phyloP scores from a whole-genome alignment of 1,140 invertebrate species.

The Carcinoscorpius rotundicauda region DNA sequence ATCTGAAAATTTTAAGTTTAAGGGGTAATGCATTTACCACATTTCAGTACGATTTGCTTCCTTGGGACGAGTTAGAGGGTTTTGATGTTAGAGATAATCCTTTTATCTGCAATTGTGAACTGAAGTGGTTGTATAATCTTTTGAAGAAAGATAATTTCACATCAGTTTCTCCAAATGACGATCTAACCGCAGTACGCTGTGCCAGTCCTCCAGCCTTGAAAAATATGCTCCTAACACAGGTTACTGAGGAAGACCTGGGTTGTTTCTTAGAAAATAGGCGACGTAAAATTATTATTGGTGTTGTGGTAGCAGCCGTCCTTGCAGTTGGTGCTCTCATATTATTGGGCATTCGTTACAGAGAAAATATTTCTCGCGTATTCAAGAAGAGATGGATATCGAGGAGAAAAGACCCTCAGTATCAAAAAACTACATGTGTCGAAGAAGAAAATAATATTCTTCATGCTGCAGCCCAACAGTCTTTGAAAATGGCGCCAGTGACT shows the following conservation, averaged over 20 bases:
- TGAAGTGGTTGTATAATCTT: conserved; percentile 65
- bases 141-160: conserved; percentile 14
- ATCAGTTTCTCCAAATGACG: neutral
- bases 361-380: conserved; percentile 14
- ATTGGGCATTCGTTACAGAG: conserved; percentile 14
- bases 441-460: conserved; percentile 54
- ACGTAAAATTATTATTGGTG: conserved; percentile 12
- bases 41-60: conserved; percentile 15
- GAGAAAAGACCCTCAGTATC: conserved; percentile 71
- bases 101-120: conserved; percentile 70
- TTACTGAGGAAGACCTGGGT: conserved; percentile 12
- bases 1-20: conserved; percentile 49
- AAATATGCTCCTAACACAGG: conserved; percentile 11
- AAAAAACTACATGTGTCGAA: conserved; percentile 72
- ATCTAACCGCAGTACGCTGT: conserved; percentile 13
- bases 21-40: conserved; percentile 22
- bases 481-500: conserved; percentile 71
- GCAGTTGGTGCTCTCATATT: conserved; percentile 7
- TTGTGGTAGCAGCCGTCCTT: conserved; percentile 10
- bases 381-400: conserved; percentile 40
- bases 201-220: conserved; percentile 5
- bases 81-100: conserved; percentile 59
- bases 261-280: conserved; percentile 7
- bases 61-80: conserved; percentile 22
- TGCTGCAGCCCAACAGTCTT: conserved; percentile 42